Evolutionary conservation across 1,140 invertebrate species (phyloP), one percentile per base, ranked within the genome.

Genomic region (Cephus cinctus): DNA sequence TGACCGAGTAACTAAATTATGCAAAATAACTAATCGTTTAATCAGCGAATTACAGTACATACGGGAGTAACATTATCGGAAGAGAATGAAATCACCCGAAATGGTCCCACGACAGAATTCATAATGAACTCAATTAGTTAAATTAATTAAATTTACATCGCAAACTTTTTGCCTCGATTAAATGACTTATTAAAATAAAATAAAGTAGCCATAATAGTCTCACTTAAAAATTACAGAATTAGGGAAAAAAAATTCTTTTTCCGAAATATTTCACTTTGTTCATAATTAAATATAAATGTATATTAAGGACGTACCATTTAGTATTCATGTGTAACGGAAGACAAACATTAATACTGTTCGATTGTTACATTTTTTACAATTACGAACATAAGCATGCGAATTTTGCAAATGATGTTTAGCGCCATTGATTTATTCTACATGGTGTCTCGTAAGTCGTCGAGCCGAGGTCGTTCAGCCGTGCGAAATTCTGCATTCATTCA

Each of bases 301-400:
- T 27, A 27, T n/a, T 6, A 27, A 8, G 25, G n/a, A 27, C 6
- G 25, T n/a, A 27, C n/a, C n/a, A 27, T n/a, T 27, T n/a, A n/a
- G 25, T 8, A 27, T 27, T 27, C 6, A 27, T 8, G 25, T n/a
- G n/a, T n/a, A 52, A 42, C 32, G 50, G 50, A 61, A 61, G 55
- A 55, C 55, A 36, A 23, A 60, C 53, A 56, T 51, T 47, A 61
- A 62, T 56, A 61, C 53, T 61, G 53, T 40, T 59, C 44, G 52
- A 47, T 50, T 50, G 34, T 27, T 49, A 52, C 42, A 34, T 23
- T 48, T 54, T 35, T 45, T 43, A 41, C 43, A 27, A 27, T 6
- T 6, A n/a, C n/a, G 6, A n/a, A 27, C n/a, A n/a, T 8, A 27
- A 27, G 6, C 6, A 27, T n/a, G 25, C 6, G 6, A n/a, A 27